Conservation (phyloP, 2,797 vertebrate species). For the Podarcis siculus region DNA sequence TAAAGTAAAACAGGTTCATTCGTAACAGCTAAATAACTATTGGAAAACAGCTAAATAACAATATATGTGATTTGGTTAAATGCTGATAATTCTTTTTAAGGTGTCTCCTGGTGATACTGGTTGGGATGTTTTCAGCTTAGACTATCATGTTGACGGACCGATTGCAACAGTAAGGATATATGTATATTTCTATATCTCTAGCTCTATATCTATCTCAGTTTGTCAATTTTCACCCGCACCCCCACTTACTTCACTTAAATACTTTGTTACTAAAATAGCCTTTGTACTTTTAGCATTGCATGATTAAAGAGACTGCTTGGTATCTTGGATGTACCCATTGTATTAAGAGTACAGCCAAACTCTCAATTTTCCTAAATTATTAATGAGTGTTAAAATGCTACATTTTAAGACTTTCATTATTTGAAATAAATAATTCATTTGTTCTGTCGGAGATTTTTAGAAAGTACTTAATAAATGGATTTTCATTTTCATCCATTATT, state of each 20-base stretch:
- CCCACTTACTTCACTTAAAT: neutral
- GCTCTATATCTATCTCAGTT: neutral
- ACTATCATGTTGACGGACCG: slow-evolving; percentile 97
- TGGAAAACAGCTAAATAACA: neutral
- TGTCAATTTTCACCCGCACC: neutral
- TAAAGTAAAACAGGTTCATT: neutral
- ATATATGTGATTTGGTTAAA: neutral
- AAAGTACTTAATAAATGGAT: slow-evolving; percentile 63
- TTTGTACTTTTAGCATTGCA: slow-evolving; percentile 34
- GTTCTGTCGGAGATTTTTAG: slow-evolving; percentile 64
- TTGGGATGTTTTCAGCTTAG: slow-evolving; percentile 98
- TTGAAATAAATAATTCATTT: slow-evolving; percentile 68
- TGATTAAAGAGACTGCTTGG: slow-evolving; percentile 39
- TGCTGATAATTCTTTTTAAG: slow-evolving; percentile 45
- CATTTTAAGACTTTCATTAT: slow-evolving; percentile 59
- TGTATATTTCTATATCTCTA: neutral
- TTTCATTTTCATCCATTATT: slow-evolving; percentile 63
- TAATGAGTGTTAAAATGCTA: slow-evolving; percentile 57
- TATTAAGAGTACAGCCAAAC: slow-evolving; percentile 54
- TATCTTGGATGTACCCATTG: neutral
- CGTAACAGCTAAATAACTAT: neutral
- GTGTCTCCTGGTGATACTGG: slow-evolving; percentile 97
- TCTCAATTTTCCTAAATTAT: slow-evolving; percentile 48
- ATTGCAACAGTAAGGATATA: slow-evolving; percentile 90
- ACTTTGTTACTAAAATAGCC: slow-evolving; percentile 32